Base-by-base conservation (phyloP, 2,113 vertebrate species). In the Anolis carolinensis region DNA sequence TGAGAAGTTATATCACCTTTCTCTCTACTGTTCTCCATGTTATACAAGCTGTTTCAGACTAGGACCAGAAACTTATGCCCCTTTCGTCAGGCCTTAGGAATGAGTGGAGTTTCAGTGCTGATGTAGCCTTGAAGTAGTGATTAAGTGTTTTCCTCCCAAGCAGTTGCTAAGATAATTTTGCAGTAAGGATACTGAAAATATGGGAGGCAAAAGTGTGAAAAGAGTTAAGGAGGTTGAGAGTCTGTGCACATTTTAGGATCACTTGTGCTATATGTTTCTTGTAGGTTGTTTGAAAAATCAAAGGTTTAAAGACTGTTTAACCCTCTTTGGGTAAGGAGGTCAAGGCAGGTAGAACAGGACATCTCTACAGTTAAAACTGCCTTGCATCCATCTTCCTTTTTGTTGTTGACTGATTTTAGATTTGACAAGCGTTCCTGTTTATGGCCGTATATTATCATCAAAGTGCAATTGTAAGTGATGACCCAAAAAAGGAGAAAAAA, bases 41-140 rank as follows among this genome's bases (percentile, higher is more conserved):
- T 65, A 30, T 48, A 16, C 36, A 32, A n/a, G 59, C 68, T 75
- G 30, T 27, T 18, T 34, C 16, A 71, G 14, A 32, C 18, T 59
- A 32, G 23, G 36, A 73, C 23, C 50, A 62, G 81, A 73, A 70
- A 7, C 70, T 36, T 7, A 62, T 18, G 32, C 59, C 72, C 62
- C 30, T 70, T 81, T 52, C 44, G 6, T 59, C 39, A 84, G 59
- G 59, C 39, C 50, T 84, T 39, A 67, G 73, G 39, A 84, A 48
- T 25, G 73, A 84, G 73, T 84, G 27, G 83, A 73, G 30, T 62
- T 59, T 67, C 20, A 25, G 23, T 76, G 63, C 83, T 77, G 59
- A 75, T 27, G 71, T 30, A 77, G 73, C 34, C 55, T 84, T 67
- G 73, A 23, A 67, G 73, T 73, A 84, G 72, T 84, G 83, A 73